A percentile compares a stretch with the other conserved stretches of the same genome.
phyloP scores from a whole-genome alignment of 2,888 invertebrate genomes.

The Oxycera nigricornis region DNA sequence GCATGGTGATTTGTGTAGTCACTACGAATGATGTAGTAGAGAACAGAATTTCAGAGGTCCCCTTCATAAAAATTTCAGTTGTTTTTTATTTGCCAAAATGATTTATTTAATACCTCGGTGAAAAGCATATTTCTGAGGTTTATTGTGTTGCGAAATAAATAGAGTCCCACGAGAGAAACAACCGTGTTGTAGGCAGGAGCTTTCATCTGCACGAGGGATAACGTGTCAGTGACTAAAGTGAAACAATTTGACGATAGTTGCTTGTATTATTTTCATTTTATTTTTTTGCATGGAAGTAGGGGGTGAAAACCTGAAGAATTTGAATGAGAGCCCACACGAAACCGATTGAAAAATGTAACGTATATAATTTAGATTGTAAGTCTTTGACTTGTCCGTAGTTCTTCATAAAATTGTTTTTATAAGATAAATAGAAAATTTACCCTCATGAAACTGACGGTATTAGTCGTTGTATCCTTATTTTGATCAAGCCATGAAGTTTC shows the following conservation, averaged over 20 bases:
- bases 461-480: too few relatives aligned
- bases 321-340: too few relatives aligned
- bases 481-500: too few relatives aligned
- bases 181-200: not conserved
- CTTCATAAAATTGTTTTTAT: too few relatives aligned
- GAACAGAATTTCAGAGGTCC: slow-evolving; percentile 7
- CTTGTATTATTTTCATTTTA: not conserved
- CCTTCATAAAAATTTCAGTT: slow-evolving; percentile 37
- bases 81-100: slow-evolving; percentile 44
- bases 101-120: slow-evolving; percentile 44
- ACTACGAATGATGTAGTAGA: not conserved
- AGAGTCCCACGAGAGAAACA: slow-evolving; percentile 39
- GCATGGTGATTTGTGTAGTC: slow-evolving; percentile 6
- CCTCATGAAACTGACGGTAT: too few relatives aligned
- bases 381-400: too few relatives aligned
- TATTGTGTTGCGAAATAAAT: slow-evolving; percentile 44
- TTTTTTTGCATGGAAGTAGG: too few relatives aligned
- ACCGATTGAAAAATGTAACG: too few relatives aligned
- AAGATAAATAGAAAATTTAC: too few relatives aligned
- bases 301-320: too few relatives aligned
- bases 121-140: slow-evolving; percentile 46
- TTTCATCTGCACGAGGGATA: not conserved
- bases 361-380: too few relatives aligned
- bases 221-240: not conserved
- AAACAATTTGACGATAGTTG: not conserved